phyloP scores from a whole-genome alignment of 2,888 invertebrate genomes.

The Nudaria mundana region DNA sequence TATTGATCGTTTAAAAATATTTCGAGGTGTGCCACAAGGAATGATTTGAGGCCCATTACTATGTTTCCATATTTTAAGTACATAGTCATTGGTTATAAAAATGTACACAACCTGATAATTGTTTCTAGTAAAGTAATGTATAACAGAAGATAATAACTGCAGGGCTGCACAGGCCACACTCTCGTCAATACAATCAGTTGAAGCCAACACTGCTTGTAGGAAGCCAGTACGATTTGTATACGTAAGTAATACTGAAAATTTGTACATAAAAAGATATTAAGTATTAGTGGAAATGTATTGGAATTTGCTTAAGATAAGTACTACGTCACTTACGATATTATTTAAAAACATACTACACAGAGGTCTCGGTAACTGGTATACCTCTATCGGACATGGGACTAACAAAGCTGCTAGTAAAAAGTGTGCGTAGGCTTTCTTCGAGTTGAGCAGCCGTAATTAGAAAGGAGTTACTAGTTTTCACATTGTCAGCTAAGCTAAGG shows the following conservation, averaged over 20 bases:
- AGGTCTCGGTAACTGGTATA: too few species aligned
- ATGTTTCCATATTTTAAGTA: not conserved
- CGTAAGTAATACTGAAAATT: conserved; percentile 50
- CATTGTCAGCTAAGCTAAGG: too few species aligned
- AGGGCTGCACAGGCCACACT: conserved; percentile 61
- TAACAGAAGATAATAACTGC: conserved; percentile 56
- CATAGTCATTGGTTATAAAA: not conserved
- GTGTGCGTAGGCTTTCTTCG: too few species aligned
- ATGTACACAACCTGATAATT: conserved; percentile 51
- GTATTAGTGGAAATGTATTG: too few species aligned
- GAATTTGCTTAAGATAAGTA: too few species aligned
- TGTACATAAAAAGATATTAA: not conserved
- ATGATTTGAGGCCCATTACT: not conserved
- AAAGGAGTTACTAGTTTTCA: too few species aligned
- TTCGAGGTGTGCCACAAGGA: not conserved
- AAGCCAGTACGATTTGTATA: conserved; percentile 58
- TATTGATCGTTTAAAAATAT: too few species aligned
- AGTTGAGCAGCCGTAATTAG: too few species aligned
- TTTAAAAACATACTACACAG: too few species aligned
- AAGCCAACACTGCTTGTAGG: conserved; percentile 48
- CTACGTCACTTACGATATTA: too few species aligned
- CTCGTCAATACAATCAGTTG: conserved; percentile 49
- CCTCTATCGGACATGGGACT: too few species aligned
- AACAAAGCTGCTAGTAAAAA: too few species aligned
- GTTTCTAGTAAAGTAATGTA: conserved; percentile 59